A percentile compares a stretch with the other conserved stretches of the same genome.
phyloP scores from a whole-genome alignment of 2,113 vertebrate genomes.

The Pollachius pollachius region DNA sequence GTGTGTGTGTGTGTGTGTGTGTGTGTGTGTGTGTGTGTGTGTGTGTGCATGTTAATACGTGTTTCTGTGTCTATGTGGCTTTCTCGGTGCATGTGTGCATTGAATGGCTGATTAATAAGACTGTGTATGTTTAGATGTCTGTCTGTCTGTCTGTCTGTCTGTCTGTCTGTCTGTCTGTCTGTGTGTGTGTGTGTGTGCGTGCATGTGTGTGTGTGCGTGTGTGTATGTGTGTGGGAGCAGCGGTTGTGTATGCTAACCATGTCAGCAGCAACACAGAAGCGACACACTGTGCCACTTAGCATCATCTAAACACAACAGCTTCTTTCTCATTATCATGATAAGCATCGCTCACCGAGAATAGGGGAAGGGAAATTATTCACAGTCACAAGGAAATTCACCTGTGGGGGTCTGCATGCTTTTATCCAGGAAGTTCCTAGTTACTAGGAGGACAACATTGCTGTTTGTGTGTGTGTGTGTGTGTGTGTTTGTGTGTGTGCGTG shows the following conservation, averaged over 20 bases:
- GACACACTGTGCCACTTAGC: constrained; percentile 2
- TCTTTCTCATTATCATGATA: constrained; percentile 69
- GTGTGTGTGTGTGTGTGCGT: not conserved
- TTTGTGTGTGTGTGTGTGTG: constrained; percentile 5
- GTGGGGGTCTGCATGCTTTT: constrained; percentile 42
- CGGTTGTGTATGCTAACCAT: constrained; percentile 23
- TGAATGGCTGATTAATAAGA: too few relatives aligned
- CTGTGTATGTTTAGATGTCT: too few relatives aligned
- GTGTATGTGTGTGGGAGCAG: not conserved
- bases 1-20: too few relatives aligned
- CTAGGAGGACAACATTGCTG: constrained; percentile 35
- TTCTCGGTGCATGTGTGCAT: too few relatives aligned
- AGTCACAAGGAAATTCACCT: constrained; percentile 65
- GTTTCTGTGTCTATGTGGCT: too few relatives aligned
- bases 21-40: too few relatives aligned
- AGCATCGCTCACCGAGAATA: constrained; percentile 61
- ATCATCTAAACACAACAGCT: constrained; percentile 8
- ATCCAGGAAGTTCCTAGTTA: constrained; percentile 34
- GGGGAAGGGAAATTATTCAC: constrained; percentile 73
- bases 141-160: too few relatives aligned
- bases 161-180: too few relatives aligned
- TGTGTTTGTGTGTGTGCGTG: not conserved
- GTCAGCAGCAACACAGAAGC: constrained; percentile 44
- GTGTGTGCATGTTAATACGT: too few relatives aligned
- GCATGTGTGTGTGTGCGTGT: not conserved